phyloP scores from a whole-genome alignment of 2,113 vertebrate genomes.

The Protomyctophum bolini region DNA sequence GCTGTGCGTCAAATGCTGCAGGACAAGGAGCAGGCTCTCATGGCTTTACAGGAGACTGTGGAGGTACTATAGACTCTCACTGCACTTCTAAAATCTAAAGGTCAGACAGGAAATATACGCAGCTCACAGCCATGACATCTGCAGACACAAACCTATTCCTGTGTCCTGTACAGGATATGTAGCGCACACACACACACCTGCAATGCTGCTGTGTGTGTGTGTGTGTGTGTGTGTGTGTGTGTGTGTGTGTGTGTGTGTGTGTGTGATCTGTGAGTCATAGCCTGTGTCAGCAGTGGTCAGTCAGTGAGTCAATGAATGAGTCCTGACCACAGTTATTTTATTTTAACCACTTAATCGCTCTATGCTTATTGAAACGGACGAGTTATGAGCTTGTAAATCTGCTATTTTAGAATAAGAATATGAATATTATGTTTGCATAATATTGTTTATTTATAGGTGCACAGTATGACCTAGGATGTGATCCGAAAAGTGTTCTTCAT shows the following conservation, averaged over 20 bases:
- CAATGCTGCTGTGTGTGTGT: slow-evolving; percentile 20
- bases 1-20: slow-evolving; percentile 67
- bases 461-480: too few species aligned
- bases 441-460: too few species aligned
- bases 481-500: too few species aligned
- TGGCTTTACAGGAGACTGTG: slow-evolving; percentile 78
- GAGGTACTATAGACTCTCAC: slow-evolving; percentile 60
- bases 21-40: slow-evolving; percentile 77
- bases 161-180: slow-evolving; percentile 4
- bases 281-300: slow-evolving; percentile 59
- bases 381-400: too few species aligned
- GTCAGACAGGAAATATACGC: slow-evolving; percentile 17
- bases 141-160: slow-evolving; percentile 31
- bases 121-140: slow-evolving; percentile 34
- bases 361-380: too few species aligned
- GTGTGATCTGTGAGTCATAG: slow-evolving; percentile 32
- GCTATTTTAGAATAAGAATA: too few species aligned
- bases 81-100: not conserved
- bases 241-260: slow-evolving; percentile 5
- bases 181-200: slow-evolving; percentile 19
- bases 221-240: slow-evolving; percentile 14
- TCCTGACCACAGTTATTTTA: too few species aligned
- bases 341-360: too few species aligned
- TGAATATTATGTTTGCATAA: too few species aligned
- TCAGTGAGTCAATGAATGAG: slow-evolving; percentile 58